A percentile compares a stretch with the other conserved stretches of the same genome.
Conservation (phyloP, 2,113 vertebrate species). For the Globicephala melas region DNA sequence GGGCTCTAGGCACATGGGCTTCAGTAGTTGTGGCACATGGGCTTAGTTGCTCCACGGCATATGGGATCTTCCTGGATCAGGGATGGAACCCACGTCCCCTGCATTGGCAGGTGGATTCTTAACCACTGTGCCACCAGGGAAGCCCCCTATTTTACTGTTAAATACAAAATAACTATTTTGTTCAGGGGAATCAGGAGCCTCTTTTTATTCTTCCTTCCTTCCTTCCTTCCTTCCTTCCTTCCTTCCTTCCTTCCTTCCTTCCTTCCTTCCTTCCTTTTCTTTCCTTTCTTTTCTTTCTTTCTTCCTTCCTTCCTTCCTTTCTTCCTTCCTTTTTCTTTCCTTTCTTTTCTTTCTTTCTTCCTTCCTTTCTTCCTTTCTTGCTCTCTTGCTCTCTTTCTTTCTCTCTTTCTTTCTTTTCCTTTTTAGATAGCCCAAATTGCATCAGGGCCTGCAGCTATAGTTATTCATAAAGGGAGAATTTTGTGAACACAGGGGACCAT, state of each 20-base stretch:
- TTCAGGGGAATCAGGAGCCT: background rate
- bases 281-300: no score
- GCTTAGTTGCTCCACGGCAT: no score
- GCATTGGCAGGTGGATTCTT: no score
- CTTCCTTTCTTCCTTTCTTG: background rate
- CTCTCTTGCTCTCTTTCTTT: accelerated
- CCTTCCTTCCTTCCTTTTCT: background rate
- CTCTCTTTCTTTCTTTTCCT: background rate
- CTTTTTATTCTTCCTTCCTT: background rate
- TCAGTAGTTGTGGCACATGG: no score
- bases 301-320: accelerated
- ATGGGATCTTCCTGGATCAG: no score
- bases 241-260: background rate
- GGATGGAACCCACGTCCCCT: no score
- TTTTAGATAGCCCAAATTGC: background rate
- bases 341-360: background rate
- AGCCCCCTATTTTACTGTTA: background rate
- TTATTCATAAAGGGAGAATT: background rate
- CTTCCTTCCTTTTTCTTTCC: accelerated
- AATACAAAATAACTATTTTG: background rate
- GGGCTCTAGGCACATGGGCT: no score
- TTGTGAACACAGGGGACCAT: background rate
- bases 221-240: accelerated
- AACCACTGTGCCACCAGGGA: no score
- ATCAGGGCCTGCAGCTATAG: background rate